Base-by-base conservation (phyloP, 1,140 invertebrate genomes). In the Heliconius melpomene region DNA sequence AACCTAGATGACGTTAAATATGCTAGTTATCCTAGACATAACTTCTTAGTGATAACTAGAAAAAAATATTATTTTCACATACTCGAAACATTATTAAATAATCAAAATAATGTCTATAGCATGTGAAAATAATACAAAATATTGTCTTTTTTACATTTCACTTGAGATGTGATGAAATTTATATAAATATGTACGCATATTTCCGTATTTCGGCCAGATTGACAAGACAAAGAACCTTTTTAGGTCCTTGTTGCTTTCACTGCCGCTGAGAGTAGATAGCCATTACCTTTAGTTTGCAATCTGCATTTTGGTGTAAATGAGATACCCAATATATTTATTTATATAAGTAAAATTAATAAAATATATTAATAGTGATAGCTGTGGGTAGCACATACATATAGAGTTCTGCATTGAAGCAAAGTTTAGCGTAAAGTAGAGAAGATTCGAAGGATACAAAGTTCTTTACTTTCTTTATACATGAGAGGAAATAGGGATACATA, bases 261-360 rank as follows among this genome's bases (percentile, higher is more conserved):
- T 89, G 54, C 40, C 74, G 74, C 83, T 79, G 60, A 72, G 86
- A 83, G 88, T 89, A 86, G 84, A 72, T 86, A 82, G 76, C 85
- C 79, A 88, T 89, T 89, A 90, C 87, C 80, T 81, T 81, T 70
- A 83, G 78, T 52, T 80, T 82, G 85, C 84, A 87, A 75, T 82
- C 78, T 74, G 84, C 85, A 86, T 88, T 92, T 92, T 60, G 2
- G 54, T 60, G 54, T 60, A 23, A 60, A 60, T 60, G 11, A 60
- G 23, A 60, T 23, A 23, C 0, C 8, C 8, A 60, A 60, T 11
- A 60, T 60, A 13, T 46, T 13, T 13, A 16, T 11, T n/a, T 13
- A 46, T 23, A 2, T 23, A 57, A 57, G 2, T n/a, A 5, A 23
- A 60, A 23, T n/a, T 23, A 60, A 60, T n/a, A 23, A 60, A 60